Conservation (phyloP, 1,140 invertebrate species). For the Cherax quadricarinatus region DNA sequence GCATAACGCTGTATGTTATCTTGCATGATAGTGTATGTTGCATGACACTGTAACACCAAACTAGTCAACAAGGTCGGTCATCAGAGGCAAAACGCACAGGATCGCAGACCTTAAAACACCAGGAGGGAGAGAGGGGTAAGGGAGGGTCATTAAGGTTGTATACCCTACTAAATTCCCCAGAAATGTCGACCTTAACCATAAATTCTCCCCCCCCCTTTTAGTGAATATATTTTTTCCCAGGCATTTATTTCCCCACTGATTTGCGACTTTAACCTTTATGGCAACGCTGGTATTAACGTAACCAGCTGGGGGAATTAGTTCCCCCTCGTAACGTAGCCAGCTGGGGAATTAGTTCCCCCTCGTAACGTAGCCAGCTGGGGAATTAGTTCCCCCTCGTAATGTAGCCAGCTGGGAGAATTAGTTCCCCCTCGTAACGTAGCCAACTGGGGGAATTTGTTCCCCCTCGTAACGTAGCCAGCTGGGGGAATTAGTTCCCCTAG, state of each 20-base stretch:
- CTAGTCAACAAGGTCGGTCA: not conserved
- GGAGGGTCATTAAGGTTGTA: not conserved
- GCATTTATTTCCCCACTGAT: not conserved
- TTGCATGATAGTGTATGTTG: no score
- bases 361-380: no score
- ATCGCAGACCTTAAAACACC: not conserved
- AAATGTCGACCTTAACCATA: not conserved
- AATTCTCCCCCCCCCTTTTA: not conserved
- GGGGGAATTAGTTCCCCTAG: no score
- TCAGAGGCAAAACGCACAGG: not conserved
- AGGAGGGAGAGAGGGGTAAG: not conserved
- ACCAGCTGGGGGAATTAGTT: not conserved
- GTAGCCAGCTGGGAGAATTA: no score
- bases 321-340: no score
- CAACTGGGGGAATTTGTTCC: no score
- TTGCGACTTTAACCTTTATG: not conserved
- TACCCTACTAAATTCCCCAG: not conserved
- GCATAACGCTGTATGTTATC: no score
- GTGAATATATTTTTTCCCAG: slow-evolving; percentile 2
- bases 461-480: no score
- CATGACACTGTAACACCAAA: not conserved
- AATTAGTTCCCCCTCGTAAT: no score
- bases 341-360: no score
- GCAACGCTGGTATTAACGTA: no score
- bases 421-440: no score